Evolutionary conservation across 2,797 vertebrate genomes (phyloP), one percentile per base, ranked within the genome.

Genomic region (Sebastes nivosus): DNA sequence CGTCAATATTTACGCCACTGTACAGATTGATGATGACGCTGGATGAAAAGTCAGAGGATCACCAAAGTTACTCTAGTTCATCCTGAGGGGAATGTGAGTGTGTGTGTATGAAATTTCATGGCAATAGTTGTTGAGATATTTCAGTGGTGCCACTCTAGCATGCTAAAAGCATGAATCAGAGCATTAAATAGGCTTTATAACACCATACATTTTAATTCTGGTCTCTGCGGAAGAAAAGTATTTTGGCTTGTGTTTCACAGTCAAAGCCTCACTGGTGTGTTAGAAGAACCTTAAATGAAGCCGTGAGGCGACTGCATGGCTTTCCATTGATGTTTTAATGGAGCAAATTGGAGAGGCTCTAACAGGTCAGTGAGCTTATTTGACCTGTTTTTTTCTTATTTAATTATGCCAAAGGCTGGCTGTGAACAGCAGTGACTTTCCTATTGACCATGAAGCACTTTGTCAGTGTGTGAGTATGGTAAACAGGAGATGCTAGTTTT

Each of bases 271-370:
- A n/a, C n/a, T 58, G 50, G 4, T 57, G 8, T 64, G 34, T 52
- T 42, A 59, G 42, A 34, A 25, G 10, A 66, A 42, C 12, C 36
- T 58, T 71, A 81, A 71, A 81, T 80, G 76, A 87, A 65, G 65
- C 72, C 22, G 11, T 46, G 20, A 77, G 24, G 71, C 20, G 46
- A 27, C 63, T 42, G 29, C 55, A 18, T 64, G 24, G 71, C 30
- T 42, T 75, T 25, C 25, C 30, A 90, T 91, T 70, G 88, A 93
- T 67, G n/a, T 78, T 83, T 91, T 93, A 92, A 92, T 92, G 80
- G 79, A 71, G 72, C 74, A 75, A 59, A 89, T 82, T 64, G 83
- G 60, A 58, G 61, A 52, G 71, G 18, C 72, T 72, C 67, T 66
- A 75, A 86, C 81, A 72, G 87, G 84, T 85, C 88, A 87, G 36